A percentile compares a stretch with the other conserved stretches of the same genome.
Conservation (phyloP, 2,797 vertebrate genomes). For the Tragopan temminckii region DNA sequence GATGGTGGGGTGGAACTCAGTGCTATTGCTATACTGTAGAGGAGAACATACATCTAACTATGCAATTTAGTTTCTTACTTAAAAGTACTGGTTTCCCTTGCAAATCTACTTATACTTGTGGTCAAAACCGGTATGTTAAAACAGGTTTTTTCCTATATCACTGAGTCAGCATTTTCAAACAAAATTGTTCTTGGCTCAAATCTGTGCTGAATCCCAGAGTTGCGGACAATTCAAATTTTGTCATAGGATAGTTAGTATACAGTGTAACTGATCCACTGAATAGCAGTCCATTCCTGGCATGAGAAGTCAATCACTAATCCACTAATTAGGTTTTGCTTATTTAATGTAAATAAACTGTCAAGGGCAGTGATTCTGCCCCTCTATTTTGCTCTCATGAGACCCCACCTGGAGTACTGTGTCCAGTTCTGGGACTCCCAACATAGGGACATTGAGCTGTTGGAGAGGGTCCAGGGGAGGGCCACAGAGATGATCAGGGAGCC, state of each 20-base stretch:
- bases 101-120: background rate
- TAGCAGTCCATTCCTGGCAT: background rate
- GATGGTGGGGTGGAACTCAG: background rate
- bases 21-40: background rate
- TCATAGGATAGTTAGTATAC: background rate
- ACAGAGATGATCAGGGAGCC: no score
- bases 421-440: no score
- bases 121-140: background rate
- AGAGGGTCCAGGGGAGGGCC: no score
- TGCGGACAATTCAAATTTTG: background rate
- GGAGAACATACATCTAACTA: background rate
- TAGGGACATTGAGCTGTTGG: no score
- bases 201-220: background rate
- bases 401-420: no score
- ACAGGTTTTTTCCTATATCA: background rate
- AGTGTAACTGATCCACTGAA: background rate
- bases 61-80: background rate
- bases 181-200: background rate
- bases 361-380: no score
- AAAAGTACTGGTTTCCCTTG: background rate
- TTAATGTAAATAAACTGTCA: background rate
- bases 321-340: background rate
- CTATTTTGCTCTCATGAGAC: no score
- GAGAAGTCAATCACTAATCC: background rate
- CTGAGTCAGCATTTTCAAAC: background rate